These are phyloP conservation scores for Gymnocephalus cernua DNA, from an alignment of 2,113 vertebrate species.

Conservation along the genomic window DNA sequence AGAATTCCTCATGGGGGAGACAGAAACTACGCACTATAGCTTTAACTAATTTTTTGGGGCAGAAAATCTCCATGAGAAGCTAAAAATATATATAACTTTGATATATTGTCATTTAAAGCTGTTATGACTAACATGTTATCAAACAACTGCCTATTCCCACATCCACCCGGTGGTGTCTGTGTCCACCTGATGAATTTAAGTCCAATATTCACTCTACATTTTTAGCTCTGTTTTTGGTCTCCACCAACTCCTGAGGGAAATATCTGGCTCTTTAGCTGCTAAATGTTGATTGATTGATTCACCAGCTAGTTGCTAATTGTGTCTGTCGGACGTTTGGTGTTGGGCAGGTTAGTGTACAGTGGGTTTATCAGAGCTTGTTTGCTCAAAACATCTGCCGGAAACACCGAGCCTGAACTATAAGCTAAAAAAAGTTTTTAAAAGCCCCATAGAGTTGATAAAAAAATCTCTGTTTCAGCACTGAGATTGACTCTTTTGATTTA, in stretches of 20 bases:
- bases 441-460: background rate
- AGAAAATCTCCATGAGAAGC: conserved; percentile 5
- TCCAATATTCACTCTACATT: background rate
- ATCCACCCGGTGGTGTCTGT: background rate
- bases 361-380: too few relatives aligned
- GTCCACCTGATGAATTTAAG: background rate
- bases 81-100: background rate
- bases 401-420: background rate
- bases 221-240: conserved; percentile 1
- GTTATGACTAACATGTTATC: background rate
- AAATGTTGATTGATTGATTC: too few relatives aligned
- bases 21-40: too few relatives aligned
- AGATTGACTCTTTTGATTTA: background rate
- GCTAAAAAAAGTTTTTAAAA: background rate
- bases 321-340: too few relatives aligned
- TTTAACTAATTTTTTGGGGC: background rate
- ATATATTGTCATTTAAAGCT: background rate
- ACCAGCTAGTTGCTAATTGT: too few relatives aligned
- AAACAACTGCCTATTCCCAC: background rate
- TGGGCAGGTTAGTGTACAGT: too few relatives aligned
- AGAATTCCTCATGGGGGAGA: too few relatives aligned
- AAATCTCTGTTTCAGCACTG: background rate
- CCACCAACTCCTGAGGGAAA: background rate
- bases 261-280: too few relatives aligned
- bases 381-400: too few relatives aligned